Percentiles rank a stretch among this genome's conserved stretches.
Evolutionary conservation across 2,888 invertebrate genomes (phyloP).

Genomic region (Saturnia japonica): DNA sequence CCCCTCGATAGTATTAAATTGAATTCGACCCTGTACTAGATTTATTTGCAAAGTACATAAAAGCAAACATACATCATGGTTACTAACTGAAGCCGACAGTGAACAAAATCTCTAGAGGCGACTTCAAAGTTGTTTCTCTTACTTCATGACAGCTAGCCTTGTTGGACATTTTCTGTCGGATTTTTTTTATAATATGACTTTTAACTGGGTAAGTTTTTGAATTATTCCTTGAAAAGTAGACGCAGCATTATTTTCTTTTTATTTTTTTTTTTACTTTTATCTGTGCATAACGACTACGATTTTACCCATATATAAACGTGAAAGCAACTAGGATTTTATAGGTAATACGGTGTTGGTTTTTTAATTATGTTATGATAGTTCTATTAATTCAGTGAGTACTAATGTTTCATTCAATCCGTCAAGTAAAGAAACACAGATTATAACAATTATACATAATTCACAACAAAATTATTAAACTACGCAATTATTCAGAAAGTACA

Average conservation of each 20-base stretch:
- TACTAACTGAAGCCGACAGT: constrained; percentile 45
- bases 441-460: not conserved
- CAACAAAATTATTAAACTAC: not conserved
- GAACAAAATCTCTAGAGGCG: constrained; percentile 15
- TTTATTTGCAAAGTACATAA: constrained; percentile 47
- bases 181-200: constrained; percentile 1
- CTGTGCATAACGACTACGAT: too few relatives aligned
- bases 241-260: not conserved
- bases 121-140: constrained; percentile 12
- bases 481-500: not conserved
- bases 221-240: not conserved
- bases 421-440: not conserved
- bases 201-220: not conserved
- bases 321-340: too few relatives aligned
- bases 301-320: too few relatives aligned
- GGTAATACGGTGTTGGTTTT: too few relatives aligned
- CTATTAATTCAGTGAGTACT: not conserved
- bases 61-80: constrained; percentile 54
- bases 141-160: not conserved
- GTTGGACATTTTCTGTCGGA: constrained; percentile 3
- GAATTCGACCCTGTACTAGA: constrained; percentile 34
- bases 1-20: not conserved
- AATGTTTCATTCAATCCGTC: not conserved
- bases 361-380: too few relatives aligned
- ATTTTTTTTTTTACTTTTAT: too few relatives aligned